Percentiles rank a stretch among this genome's conserved stretches.
These are phyloP conservation scores for Epizoanthus stellaris DNA, from an alignment of 92 coral and sea anemone genomes.

Conservation along the genomic window DNA sequence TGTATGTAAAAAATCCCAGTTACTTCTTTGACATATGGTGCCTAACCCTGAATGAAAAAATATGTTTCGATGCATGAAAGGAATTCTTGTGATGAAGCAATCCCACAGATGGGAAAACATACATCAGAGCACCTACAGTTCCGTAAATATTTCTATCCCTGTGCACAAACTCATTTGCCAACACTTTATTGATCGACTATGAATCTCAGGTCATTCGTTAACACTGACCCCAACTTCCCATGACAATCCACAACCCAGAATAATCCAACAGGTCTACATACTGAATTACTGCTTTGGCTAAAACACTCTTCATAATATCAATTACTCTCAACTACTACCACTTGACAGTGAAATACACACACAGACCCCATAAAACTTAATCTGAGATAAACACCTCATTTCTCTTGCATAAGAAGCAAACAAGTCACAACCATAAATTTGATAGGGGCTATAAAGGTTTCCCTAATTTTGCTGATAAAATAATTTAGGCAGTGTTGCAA, in stretches of 20 bases:
- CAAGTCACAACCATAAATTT: background rate
- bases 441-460: background rate
- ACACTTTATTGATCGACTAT: background rate
- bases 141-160: too few relatives aligned
- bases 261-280: background rate
- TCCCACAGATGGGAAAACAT: background rate
- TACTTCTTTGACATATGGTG: conserved; percentile 9
- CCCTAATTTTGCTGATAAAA: background rate
- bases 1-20: conserved; percentile 60
- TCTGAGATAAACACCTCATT: conserved; percentile 19
- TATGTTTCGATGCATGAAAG: background rate
- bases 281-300: too few relatives aligned
- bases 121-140: too few relatives aligned
- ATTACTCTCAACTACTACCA: conserved; percentile 27
- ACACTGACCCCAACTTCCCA: background rate
- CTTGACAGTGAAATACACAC: conserved; percentile 22
- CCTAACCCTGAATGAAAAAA: background rate
- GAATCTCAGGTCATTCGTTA: background rate
- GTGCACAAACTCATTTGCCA: background rate
- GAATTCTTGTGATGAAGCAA: background rate
- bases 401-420: conserved; percentile 13
- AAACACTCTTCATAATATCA: conserved; percentile 10
- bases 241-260: background rate
- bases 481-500: background rate
- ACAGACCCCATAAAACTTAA: conserved; percentile 29